Percentiles rank a stretch among this genome's conserved stretches.
Conservation (phyloP, 2,888 invertebrate genomes). For the Leucoptera coffeella region DNA sequence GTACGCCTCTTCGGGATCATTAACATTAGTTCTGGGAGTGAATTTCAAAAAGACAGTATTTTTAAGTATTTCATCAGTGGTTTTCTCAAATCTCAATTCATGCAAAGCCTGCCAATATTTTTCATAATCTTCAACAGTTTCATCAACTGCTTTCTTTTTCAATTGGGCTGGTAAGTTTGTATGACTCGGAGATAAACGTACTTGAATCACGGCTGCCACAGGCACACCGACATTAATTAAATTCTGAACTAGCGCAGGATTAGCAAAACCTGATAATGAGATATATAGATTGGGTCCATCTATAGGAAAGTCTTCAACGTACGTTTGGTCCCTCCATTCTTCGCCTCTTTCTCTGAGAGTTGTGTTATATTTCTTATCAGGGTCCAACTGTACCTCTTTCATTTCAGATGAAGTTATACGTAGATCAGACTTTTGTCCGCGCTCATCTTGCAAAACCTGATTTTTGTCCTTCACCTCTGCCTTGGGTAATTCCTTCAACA, state of each 20-base stretch:
- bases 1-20: slow-evolving; percentile 32
- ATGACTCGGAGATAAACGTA: slow-evolving; percentile 31
- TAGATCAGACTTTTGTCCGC: not conserved
- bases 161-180: too few species aligned
- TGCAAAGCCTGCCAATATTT: slow-evolving; percentile 34
- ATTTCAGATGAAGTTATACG: too few species aligned
- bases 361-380: slow-evolving; percentile 40
- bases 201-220: slow-evolving; percentile 28
- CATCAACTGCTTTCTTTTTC: too few species aligned
- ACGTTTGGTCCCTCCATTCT: slow-evolving; percentile 48
- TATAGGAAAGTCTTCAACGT: slow-evolving; percentile 44
- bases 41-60: slow-evolving; percentile 36
- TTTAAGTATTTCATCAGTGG: slow-evolving; percentile 20
- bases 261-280: slow-evolving; percentile 43
- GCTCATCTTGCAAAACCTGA: slow-evolving; percentile 6
- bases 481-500: slow-evolving; percentile 26
- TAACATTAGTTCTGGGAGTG: slow-evolving; percentile 23
- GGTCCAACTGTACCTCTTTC: slow-evolving; percentile 8
- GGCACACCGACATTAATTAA: slow-evolving; percentile 31
- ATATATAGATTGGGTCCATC: slow-evolving; percentile 51
- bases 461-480: slow-evolving; percentile 15
- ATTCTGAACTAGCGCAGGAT: slow-evolving; percentile 18
- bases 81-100: slow-evolving; percentile 18
- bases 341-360: slow-evolving; percentile 41
- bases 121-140: slow-evolving; percentile 17